Conservation (phyloP, 2,888 invertebrate genomes). For the Encarsia formosa region DNA sequence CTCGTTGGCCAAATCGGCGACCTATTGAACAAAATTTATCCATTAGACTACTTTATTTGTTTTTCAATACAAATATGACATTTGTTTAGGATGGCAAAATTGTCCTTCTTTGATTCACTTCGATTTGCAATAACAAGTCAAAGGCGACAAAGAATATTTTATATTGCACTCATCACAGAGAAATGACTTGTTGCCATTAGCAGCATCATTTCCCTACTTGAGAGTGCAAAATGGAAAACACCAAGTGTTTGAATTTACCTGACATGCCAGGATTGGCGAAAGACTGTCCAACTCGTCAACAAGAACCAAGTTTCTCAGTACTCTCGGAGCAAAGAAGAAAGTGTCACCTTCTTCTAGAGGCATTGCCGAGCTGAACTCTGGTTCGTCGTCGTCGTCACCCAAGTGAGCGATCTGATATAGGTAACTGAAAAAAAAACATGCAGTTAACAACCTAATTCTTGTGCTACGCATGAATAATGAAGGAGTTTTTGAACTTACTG, state of each 20-base stretch:
- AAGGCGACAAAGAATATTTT: conserved; percentile 47
- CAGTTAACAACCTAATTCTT: too few relatives aligned
- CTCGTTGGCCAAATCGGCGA: conserved; percentile 94
- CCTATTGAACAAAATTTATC: conserved; percentile 52
- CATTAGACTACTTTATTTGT: not conserved
- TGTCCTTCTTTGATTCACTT: conserved; percentile 47
- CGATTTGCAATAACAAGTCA: conserved; percentile 41
- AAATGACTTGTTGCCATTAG: conserved; percentile 31
- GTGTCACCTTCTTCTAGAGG: conserved; percentile 98
- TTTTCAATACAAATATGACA: not conserved
- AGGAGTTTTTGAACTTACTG: conserved; percentile 72
- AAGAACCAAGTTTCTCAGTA: conserved; percentile 87
- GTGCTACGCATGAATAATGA: not conserved
- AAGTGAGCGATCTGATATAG: conserved; percentile 98
- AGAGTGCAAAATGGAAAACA: conserved; percentile 29
- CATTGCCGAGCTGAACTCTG: conserved; percentile 97
- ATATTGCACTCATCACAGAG: conserved; percentile 43
- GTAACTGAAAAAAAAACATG: conserved; percentile 74
- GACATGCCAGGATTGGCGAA: conserved; percentile 80
- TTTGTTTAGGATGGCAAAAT: not conserved
- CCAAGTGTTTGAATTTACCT: conserved; percentile 51
- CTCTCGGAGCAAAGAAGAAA: conserved; percentile 95
- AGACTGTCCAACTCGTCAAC: conserved; percentile 97
- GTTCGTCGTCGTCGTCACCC: conserved; percentile 98
- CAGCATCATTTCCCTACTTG: conserved; percentile 39